A percentile compares a stretch with the other conserved stretches of the same genome.
phyloP scores from a whole-genome alignment of 2,888 invertebrate genomes.

The Criorhina ranunculi region DNA sequence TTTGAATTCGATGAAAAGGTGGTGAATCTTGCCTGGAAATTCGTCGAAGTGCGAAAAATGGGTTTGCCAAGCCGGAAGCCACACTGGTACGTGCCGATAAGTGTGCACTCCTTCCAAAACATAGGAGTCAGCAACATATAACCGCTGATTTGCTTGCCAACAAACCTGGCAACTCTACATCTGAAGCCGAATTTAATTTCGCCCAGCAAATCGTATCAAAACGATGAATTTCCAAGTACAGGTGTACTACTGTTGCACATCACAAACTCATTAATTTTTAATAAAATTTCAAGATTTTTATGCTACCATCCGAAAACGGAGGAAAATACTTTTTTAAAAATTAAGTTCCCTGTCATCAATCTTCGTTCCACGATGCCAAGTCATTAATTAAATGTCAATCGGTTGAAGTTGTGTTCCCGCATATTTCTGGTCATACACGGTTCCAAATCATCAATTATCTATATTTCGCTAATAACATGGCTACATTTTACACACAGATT shows the following conservation, averaged over 20 bases:
- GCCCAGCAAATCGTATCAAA: background rate
- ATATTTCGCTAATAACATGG: conserved; percentile 71
- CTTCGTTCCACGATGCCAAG: conserved; percentile 55
- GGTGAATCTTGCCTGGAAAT: too few relatives aligned
- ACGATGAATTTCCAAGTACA: background rate
- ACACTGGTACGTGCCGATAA: too few relatives aligned
- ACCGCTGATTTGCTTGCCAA: too few relatives aligned
- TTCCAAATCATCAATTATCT: conserved; percentile 72
- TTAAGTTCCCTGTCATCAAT: conserved; percentile 53
- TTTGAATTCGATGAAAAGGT: too few relatives aligned
- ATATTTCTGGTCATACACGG: conserved; percentile 47
- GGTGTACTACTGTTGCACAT: conserved; percentile 4
- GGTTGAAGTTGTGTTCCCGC: conserved; percentile 37
- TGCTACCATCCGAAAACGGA: conserved; percentile 22
- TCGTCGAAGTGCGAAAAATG: too few relatives aligned
- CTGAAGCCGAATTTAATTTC: background rate
- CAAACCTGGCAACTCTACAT: conserved; percentile 12
- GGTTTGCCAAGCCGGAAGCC: too few relatives aligned
- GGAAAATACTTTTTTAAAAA: background rate
- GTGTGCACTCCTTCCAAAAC: too few relatives aligned
- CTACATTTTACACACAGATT: conserved; percentile 62
- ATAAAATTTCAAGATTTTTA: conserved; percentile 35
- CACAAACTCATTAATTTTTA: conserved; percentile 24
- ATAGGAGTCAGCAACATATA: too few relatives aligned
- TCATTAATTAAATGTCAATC: conserved; percentile 72